Evolutionary conservation across 2,113 vertebrate genomes (phyloP), one percentile per base, ranked within the genome.

Genomic region (Colinus virginianus): DNA sequence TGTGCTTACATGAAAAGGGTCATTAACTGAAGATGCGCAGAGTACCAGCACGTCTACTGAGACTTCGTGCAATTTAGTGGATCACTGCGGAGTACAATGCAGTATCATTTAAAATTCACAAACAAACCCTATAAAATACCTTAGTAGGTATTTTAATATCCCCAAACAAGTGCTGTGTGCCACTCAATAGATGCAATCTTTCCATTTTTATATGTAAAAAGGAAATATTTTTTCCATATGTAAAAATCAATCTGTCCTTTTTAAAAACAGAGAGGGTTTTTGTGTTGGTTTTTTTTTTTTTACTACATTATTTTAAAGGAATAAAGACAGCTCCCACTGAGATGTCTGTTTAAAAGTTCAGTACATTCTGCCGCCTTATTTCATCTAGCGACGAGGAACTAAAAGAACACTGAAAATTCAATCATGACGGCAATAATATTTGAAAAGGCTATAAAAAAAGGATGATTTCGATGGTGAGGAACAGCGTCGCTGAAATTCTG

Each of bases 1-100:
- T 94, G 94, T 85, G 96, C 93, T 96, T 94, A 91, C 84, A 94
- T 83, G 91, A 96, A 96, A 96, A 95, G 94, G 89, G 87, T 92
- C 93, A 94, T 94, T 96, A 96, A 94, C 75, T 78, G 79, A 92
- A 91, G 95, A 90, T 63, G 67, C 91, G 69, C 84, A 1, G 68
- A 70, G 59, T 43, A 92, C n/a, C 94, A 91, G 89, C 75, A 38
- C 3, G 8, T 93, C 89, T 92, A 36, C 78, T 56, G 91, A 87
- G 84, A 46, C 75, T 87, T 82, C 75, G 42, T 43, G 46, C 87
- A 74, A 55, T 95, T 89, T 83, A 86, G 91, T 91, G 90, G 89
- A 94, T 85, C 84, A 26, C 84, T 78, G 76, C 82, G 46, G 76
- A 91, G 38, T 61, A 90, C 89, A 94, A 88, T 45, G 87, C 26